Percentiles rank a stretch among this genome's conserved stretches.
These are phyloP conservation scores for Rhabdophis nuchalis DNA, from an alignment of 2,797 vertebrate species.

Conservation along the genomic window DNA sequence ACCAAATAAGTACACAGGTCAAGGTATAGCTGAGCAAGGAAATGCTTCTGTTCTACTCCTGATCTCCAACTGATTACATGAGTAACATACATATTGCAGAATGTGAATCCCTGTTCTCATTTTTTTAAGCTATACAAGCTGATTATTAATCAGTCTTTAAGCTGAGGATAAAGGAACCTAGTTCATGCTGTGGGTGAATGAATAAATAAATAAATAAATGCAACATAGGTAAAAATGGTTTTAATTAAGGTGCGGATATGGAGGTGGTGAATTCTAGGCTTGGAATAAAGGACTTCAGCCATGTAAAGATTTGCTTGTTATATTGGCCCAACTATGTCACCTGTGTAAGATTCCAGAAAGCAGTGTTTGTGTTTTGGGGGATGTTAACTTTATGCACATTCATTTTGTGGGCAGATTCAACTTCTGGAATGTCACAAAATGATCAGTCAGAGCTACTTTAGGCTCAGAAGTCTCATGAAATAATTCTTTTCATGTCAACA, in stretches of 20 bases:
- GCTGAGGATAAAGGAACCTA: not conserved
- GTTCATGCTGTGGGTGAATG: not conserved
- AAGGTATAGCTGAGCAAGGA: not conserved
- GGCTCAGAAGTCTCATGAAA: not conserved
- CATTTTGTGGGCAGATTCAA: not conserved
- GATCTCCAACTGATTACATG: not conserved
- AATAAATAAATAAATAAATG: not conserved
- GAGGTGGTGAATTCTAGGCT: not conserved
- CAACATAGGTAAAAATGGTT: not conserved
- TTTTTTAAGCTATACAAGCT: not conserved
- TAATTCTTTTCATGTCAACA: not conserved
- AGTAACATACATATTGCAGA: not conserved
- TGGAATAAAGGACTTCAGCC: not conserved
- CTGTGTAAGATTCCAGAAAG: not conserved
- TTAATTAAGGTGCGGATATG: not conserved
- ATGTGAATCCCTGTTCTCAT: not conserved
- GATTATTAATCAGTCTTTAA: not conserved
- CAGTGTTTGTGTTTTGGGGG: not conserved
- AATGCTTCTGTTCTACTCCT: not conserved
- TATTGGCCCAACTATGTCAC: not conserved
- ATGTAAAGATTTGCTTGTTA: not conserved
- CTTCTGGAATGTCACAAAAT: not conserved
- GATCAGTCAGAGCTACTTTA: not conserved
- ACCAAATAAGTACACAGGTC: not conserved
- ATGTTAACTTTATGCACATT: not conserved